Conservation (phyloP, 1,140 invertebrate species). For the Drosophila kepulauana region DNA sequence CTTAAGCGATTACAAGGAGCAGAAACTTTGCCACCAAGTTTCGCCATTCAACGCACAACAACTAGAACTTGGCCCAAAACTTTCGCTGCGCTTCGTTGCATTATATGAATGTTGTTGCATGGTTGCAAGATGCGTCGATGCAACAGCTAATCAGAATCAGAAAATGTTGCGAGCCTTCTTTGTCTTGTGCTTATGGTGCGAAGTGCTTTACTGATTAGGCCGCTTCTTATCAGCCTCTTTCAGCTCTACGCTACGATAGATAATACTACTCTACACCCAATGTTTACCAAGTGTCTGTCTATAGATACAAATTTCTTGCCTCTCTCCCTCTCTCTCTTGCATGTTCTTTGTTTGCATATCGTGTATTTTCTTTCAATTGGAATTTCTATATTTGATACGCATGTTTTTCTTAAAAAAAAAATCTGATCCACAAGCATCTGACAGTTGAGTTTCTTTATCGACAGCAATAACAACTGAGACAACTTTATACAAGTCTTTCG, state of each 20-base stretch:
- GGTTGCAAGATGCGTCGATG: not conserved
- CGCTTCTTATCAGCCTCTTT: conserved; percentile 1
- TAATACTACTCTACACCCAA: not conserved
- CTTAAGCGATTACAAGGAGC: conserved; percentile 77
- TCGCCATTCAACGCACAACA: conserved; percentile 3
- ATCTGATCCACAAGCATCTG: not conserved
- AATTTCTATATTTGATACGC: not conserved
- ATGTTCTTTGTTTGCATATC: conserved; percentile 15
- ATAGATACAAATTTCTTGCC: no score
- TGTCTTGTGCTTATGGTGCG: conserved; percentile 15
- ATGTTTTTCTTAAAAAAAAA: not conserved
- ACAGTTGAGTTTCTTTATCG: conserved; percentile 21
- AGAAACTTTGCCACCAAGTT: conserved; percentile 52
- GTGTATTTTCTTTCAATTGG: not conserved
- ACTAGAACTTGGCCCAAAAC: conserved; percentile 2
- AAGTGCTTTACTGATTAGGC: conserved; percentile 11
- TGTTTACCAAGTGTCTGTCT: not conserved
- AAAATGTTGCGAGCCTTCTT: conserved; percentile 11
- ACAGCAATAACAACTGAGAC: conserved; percentile 2
- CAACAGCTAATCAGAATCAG: conserved; percentile 11
- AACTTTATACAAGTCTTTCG: conserved; percentile 4
- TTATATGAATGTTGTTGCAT: not conserved
- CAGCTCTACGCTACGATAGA: not conserved
- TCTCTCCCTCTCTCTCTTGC: not conserved
- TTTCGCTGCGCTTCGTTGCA: conserved; percentile 3